phyloP scores from a whole-genome alignment of 2,888 invertebrate species.

The Drosophila borealis region DNA sequence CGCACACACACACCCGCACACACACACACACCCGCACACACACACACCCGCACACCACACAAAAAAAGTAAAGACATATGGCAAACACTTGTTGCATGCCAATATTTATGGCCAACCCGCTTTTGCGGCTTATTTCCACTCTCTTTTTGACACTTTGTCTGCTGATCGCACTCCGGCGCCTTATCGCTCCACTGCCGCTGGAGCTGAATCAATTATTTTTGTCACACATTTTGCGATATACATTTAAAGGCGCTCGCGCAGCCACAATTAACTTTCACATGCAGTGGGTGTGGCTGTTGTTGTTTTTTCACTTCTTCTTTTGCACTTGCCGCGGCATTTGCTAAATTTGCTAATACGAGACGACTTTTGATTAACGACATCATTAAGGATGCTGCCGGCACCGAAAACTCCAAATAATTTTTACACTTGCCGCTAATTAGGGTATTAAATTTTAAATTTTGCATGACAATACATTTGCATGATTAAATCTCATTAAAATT shows the following conservation, averaged over 20 bases:
- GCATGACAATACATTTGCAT: slow-evolving; percentile 31
- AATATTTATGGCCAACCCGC: slow-evolving; percentile 45
- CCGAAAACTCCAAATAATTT: slow-evolving; percentile 22
- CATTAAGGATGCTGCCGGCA: slow-evolving; percentile 34
- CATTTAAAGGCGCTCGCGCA: slow-evolving; percentile 26
- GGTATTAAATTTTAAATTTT: slow-evolving; percentile 8
- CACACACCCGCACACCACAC: slow-evolving; percentile 1
- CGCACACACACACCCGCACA: slow-evolving; percentile 7
- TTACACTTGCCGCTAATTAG: slow-evolving; percentile 48
- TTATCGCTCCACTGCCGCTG: slow-evolving; percentile 10
- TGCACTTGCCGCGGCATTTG: slow-evolving; percentile 52
- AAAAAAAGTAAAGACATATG: slow-evolving; percentile 58
- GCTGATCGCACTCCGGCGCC: slow-evolving; percentile 16
- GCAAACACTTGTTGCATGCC: slow-evolving; percentile 73
- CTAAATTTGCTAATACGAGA: slow-evolving; percentile 41
- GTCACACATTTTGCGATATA: slow-evolving; percentile 55
- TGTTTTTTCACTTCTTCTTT: slow-evolving; percentile 24
- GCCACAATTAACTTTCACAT: slow-evolving; percentile 68
- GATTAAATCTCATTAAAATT: slow-evolving; percentile 33
- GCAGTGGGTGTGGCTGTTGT: slow-evolving; percentile 32
- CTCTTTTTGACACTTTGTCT: slow-evolving; percentile 45
- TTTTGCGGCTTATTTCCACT: slow-evolving; percentile 40
- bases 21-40: slow-evolving; percentile 11
- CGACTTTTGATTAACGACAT: slow-evolving; percentile 56
- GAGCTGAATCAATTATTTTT: slow-evolving; percentile 62